Evolutionary conservation across 2,888 invertebrate species (phyloP).

Genomic region (Pardosa pseudoannulata): DNA sequence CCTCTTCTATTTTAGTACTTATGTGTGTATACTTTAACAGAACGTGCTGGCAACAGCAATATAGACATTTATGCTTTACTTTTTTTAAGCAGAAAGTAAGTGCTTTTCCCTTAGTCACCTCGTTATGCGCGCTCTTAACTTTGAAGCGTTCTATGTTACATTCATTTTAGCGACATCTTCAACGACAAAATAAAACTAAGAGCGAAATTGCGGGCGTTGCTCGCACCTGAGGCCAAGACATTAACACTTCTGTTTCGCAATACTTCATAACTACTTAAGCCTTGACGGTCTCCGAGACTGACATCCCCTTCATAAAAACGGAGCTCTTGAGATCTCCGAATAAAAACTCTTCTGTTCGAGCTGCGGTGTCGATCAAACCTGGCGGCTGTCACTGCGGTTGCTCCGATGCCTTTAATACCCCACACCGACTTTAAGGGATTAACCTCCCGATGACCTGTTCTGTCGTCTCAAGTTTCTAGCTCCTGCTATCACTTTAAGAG

Average conservation of each 20-base stretch:
- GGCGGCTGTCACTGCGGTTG: slow-evolving; percentile 48
- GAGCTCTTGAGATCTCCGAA: slow-evolving; percentile 22
- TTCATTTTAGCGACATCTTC: no score
- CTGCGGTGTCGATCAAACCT: slow-evolving; percentile 55
- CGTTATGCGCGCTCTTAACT: no score
- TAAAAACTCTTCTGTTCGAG: slow-evolving; percentile 39
- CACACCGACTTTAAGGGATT: slow-evolving; percentile 56
- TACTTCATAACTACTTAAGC: slow-evolving; percentile 47
- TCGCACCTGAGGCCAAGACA: neutral
- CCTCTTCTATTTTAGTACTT: no score
- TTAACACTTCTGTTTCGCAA: slow-evolving; percentile 32
- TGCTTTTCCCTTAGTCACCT: no score
- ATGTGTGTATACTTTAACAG: no score
- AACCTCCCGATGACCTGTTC: slow-evolving; percentile 43
- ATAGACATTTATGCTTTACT: no score
- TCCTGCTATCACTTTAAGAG: slow-evolving; percentile 46
- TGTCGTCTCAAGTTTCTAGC: slow-evolving; percentile 52
- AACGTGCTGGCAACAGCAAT: no score
- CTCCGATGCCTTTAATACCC: slow-evolving; percentile 52
- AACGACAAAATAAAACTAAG: no score
- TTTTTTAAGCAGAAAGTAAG: no score
- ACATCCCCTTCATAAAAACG: slow-evolving; percentile 29
- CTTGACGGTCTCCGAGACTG: slow-evolving; percentile 6
- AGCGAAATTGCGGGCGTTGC: neutral
- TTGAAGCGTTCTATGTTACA: no score